These are phyloP conservation scores for Rhagium mordax DNA, from an alignment of 2,888 invertebrate species.

Conservation along the genomic window DNA sequence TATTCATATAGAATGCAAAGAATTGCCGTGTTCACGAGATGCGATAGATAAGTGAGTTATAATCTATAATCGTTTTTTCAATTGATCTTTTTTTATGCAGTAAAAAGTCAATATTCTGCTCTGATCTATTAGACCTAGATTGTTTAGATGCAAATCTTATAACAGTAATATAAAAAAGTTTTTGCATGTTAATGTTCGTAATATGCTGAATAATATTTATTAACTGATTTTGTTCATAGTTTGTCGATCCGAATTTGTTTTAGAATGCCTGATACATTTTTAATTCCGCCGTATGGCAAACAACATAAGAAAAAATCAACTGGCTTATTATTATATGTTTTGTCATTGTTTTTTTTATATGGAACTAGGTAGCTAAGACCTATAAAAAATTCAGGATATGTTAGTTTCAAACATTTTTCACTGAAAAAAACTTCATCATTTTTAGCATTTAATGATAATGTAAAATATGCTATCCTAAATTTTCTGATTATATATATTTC, in stretches of 20 bases:
- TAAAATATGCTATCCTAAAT: no score
- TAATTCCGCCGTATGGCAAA: background rate
- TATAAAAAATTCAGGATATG: no score
- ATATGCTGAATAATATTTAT: background rate
- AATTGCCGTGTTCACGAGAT: background rate
- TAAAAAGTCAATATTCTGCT: background rate
- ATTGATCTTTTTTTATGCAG: background rate
- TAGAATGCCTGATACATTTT: background rate
- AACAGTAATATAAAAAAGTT: background rate
- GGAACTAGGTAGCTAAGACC: no score
- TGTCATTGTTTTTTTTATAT: background rate
- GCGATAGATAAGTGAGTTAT: background rate
- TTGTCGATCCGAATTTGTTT: background rate
- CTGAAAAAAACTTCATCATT: no score
- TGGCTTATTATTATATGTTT: background rate
- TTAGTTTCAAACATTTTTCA: no score
- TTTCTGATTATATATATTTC: no score
- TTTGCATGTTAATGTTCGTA: background rate
- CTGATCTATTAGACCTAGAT: background rate
- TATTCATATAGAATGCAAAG: background rate
- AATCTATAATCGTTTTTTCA: background rate
- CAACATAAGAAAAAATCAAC: background rate
- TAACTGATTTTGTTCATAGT: background rate
- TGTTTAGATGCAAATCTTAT: background rate
- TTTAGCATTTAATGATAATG: no score